A percentile compares a stretch with the other conserved stretches of the same genome.
These are phyloP conservation scores for Syngnathus acus DNA, from an alignment of 2,797 vertebrate species.

Conservation along the genomic window DNA sequence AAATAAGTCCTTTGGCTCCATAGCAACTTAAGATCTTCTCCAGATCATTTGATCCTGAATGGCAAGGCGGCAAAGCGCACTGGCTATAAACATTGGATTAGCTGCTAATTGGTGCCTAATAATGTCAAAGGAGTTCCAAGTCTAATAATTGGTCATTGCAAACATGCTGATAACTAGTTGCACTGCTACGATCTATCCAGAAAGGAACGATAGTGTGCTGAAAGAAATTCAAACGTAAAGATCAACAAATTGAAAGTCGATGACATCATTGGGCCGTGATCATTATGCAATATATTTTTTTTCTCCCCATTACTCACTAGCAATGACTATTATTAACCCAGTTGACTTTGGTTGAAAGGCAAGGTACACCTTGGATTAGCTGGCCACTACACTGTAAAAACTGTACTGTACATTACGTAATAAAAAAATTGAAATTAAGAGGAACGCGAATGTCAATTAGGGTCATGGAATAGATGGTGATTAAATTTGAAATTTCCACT, in stretches of 20 bases:
- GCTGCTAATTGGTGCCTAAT: conserved; percentile 17
- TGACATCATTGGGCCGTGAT: neutral
- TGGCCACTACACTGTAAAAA: no score
- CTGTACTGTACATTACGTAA: neutral
- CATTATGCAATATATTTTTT: neutral
- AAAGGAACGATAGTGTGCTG: neutral
- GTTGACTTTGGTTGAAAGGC: neutral
- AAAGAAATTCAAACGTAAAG: neutral
- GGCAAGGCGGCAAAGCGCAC: conserved; percentile 3
- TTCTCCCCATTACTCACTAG: no score
- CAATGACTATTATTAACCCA: neutral
- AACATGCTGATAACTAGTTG: conserved; percentile 8
- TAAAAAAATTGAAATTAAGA: neutral
- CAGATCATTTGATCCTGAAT: conserved; percentile 33
- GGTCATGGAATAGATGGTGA: neutral
- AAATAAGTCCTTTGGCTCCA: conserved; percentile 49
- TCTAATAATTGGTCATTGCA: neutral
- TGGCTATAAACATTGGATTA: conserved; percentile 19
- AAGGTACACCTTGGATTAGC: neutral
- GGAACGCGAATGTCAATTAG: neutral
- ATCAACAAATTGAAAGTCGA: neutral
- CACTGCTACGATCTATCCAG: neutral
- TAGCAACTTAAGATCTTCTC: conserved; percentile 48
- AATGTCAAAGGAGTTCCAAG: conserved; percentile 1
- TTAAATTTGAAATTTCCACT: neutral